phyloP scores from a whole-genome alignment of 2,888 invertebrate genomes.

The Caenorhabditis afra region DNA sequence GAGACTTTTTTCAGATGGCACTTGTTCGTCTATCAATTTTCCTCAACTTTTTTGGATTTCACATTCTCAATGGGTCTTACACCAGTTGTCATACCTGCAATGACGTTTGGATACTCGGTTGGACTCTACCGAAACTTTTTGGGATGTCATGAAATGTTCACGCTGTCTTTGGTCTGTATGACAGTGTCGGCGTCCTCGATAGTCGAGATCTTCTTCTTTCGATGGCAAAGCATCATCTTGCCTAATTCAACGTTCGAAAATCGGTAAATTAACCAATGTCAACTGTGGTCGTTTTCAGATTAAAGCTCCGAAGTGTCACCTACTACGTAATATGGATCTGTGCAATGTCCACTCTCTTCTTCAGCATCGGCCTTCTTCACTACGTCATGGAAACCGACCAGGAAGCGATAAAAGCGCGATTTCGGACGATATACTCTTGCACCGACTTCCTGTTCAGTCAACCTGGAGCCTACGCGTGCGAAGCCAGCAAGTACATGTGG shows the following conservation, averaged over 20 bases:
- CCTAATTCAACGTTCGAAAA: slow-evolving; percentile 25
- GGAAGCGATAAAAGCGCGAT: background rate
- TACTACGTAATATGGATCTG: slow-evolving; percentile 36
- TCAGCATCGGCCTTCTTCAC: slow-evolving; percentile 26
- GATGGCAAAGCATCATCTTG: slow-evolving; percentile 50
- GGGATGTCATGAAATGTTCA: slow-evolving; percentile 36
- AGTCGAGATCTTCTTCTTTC: slow-evolving; percentile 42
- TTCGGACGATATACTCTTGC: slow-evolving; percentile 26
- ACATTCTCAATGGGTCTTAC: slow-evolving; percentile 44
- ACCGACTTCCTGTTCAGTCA: slow-evolving; percentile 24
- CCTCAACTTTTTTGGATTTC: slow-evolving; percentile 44
- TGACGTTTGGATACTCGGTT: slow-evolving; percentile 34
- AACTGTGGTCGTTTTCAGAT: too few species aligned
- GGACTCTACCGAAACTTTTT: slow-evolving; percentile 31
- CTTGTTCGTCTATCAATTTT: slow-evolving; percentile 30
- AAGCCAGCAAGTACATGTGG: slow-evolving; percentile 24
- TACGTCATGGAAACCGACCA: slow-evolving; percentile 31
- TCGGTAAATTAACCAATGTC: background rate
- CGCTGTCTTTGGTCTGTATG: slow-evolving; percentile 41
- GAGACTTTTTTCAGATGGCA: slow-evolving; percentile 23
- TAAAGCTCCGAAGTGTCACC: slow-evolving; percentile 16
- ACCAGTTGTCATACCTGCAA: slow-evolving; percentile 39
- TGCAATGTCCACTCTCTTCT: slow-evolving; percentile 3
- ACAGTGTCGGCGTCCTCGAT: slow-evolving; percentile 35
- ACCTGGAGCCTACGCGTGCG: slow-evolving; percentile 34